A percentile compares a stretch with the other conserved stretches of the same genome.
phyloP scores from a whole-genome alignment of 2,797 vertebrate species.

The Syngnathus rostellatus region DNA sequence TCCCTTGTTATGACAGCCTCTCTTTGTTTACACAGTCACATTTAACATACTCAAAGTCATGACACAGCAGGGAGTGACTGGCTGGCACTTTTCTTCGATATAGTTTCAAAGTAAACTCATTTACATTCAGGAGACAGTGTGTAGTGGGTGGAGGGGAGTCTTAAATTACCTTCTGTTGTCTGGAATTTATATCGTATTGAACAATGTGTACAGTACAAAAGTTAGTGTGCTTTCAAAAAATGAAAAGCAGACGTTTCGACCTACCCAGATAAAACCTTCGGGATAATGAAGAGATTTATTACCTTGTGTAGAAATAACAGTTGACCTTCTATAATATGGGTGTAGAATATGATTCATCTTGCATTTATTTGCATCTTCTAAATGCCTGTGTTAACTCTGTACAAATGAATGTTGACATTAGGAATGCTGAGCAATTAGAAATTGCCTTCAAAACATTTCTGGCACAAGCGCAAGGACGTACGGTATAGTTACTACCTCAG shows the following conservation, averaged over 20 bases:
- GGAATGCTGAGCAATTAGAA: not conserved
- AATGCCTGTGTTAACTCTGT: not conserved
- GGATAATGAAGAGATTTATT: not conserved
- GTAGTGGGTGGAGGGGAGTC: not conserved
- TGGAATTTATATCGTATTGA: not conserved
- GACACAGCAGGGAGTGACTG: not conserved
- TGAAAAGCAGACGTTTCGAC: not conserved
- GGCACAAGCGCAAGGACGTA: not conserved
- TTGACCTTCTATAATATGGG: not conserved
- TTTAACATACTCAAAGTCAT: not conserved
- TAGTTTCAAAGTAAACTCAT: not conserved
- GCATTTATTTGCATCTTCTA: constrained; percentile 4
- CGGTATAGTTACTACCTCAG: not conserved
- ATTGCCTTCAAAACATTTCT: not conserved
- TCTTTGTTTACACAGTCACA: not conserved
- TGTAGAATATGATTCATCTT: not conserved
- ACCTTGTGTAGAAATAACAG: not conserved
- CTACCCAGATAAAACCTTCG: not conserved
- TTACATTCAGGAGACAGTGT: not conserved
- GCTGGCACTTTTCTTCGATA: not conserved
- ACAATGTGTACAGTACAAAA: not conserved
- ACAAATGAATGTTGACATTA: not conserved
- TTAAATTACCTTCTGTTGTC: not conserved
- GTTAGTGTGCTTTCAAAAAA: not conserved
- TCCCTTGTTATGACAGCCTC: not conserved